Conservation (phyloP, 2,797 vertebrate genomes). For the Artibeus lituratus region DNA sequence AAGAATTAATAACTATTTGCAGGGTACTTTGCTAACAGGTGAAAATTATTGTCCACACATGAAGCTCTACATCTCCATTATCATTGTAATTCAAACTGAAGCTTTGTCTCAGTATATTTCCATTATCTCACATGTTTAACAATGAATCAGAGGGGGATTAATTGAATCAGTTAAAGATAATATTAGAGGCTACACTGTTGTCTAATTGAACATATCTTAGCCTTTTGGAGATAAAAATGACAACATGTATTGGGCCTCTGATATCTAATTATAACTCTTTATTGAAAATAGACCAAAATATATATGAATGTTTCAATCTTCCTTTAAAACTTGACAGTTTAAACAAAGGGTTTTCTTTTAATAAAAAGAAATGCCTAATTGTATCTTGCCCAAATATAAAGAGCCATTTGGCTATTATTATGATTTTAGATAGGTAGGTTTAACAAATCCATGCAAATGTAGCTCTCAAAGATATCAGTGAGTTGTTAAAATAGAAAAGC, state of each 20-base stretch:
- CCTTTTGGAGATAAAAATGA: background rate
- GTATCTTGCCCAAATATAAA: background rate
- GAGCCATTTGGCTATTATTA: background rate
- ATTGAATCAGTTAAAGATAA: background rate
- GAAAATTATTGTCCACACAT: background rate
- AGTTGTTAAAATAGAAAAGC: background rate
- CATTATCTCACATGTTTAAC: background rate
- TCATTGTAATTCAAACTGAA: background rate
- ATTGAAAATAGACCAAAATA: background rate
- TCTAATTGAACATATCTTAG: conserved; percentile 20
- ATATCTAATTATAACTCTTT: background rate
- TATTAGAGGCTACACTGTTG: background rate
- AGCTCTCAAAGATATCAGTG: background rate
- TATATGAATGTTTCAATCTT: background rate
- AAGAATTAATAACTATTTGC: background rate
- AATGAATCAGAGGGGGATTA: conserved; percentile 34
- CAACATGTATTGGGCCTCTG: background rate
- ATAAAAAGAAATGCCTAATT: background rate
- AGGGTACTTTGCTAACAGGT: background rate
- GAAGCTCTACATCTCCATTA: background rate
- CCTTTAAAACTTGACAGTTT: background rate
- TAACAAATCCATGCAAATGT: background rate
- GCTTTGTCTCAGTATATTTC: background rate
- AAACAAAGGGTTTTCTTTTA: background rate
- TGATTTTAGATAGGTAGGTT: background rate